A percentile compares a stretch with the other conserved stretches of the same genome.
Conservation (phyloP, 92 coral and sea anemone species). For the Montipora capitata region DNA sequence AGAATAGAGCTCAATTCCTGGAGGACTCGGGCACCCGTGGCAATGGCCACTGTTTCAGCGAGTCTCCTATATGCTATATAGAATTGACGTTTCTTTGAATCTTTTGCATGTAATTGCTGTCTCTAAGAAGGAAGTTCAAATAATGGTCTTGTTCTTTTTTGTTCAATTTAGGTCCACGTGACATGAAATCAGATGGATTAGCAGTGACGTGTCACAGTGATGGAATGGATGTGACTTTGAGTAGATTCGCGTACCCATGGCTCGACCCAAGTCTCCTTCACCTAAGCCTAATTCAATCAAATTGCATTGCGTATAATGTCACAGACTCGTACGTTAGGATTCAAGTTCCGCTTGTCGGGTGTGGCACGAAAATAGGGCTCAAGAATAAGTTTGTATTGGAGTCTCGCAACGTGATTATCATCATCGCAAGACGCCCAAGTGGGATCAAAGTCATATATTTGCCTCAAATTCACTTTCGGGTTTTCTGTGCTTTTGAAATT, state of each 20-base stretch:
- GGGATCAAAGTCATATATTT: slow-evolving; percentile 44
- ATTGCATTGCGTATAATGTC: slow-evolving; percentile 64
- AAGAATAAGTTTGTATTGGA: slow-evolving; percentile 33
- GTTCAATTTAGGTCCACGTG: slow-evolving; percentile 40
- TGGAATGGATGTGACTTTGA: slow-evolving; percentile 71
- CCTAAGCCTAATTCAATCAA: slow-evolving; percentile 71
- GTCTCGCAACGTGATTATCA: slow-evolving; percentile 55
- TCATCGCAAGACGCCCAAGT: slow-evolving; percentile 42
- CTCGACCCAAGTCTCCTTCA: slow-evolving; percentile 67
- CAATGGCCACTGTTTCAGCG: no score
- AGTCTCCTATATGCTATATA: no score
- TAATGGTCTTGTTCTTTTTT: not conserved
- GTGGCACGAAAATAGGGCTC: slow-evolving; percentile 60
- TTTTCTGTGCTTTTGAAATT: slow-evolving; percentile 64
- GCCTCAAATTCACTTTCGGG: slow-evolving; percentile 75
- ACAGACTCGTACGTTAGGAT: slow-evolving; percentile 56
- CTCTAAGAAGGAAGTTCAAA: no score
- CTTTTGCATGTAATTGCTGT: no score
- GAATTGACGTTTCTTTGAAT: no score
- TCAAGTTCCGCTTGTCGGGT: slow-evolving; percentile 70
- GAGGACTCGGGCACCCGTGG: no score
- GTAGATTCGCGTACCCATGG: slow-evolving; percentile 76
- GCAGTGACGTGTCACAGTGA: slow-evolving; percentile 54
- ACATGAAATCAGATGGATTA: slow-evolving; percentile 60
- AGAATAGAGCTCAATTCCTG: no score